Evolutionary conservation across 2,113 vertebrate genomes (phyloP), one percentile per base, ranked within the genome.

Genomic region (Herpetotheres cachinnans): DNA sequence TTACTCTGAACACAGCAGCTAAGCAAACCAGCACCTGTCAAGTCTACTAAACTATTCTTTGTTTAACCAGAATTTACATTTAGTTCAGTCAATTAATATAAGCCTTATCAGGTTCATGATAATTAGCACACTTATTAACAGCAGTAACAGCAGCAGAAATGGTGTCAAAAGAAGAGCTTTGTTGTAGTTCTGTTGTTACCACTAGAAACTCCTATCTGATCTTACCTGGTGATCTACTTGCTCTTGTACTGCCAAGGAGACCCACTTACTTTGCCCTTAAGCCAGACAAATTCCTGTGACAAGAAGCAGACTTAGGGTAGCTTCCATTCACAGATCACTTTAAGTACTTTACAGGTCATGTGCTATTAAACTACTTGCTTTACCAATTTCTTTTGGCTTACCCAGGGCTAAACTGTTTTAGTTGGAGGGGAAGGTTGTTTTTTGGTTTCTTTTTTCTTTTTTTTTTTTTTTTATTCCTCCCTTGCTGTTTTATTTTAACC

Each of bases 261-360:
- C 84, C 50, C 90, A 90, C 89, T 94, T 95, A 81, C 63, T 87
- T 79, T 89, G 77, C 82, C 88, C 96, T 95, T 96, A 95, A 93
- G 92, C 86, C 92, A 95, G 92, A 95, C 95, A 96, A 97, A 96
- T 97, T 92, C 82, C 88, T 56, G 78, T 95, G 94, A 96, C 96
- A 93, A 96, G 95, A 89, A 95, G 55, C 94, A 93, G 94, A 92
- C 70, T 93, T 90, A 89, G 90, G 54, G 83, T 67, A 86, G 56
- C 81, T 91, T 89, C 94, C 87, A 92, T 85, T 95, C 92, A 94
- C 95, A 95, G 97, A 97, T 93, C 94, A 97, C 87, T 96, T 89
- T 62, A 94, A 95, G 93, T 72, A 94, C 89, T 94, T 97, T 56
- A 86, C 74, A 82, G 86, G 77, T 95, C 93, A 92, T 55, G 50